phyloP scores from a whole-genome alignment of 2,888 invertebrate species.

The Hypomecis atomaria region DNA sequence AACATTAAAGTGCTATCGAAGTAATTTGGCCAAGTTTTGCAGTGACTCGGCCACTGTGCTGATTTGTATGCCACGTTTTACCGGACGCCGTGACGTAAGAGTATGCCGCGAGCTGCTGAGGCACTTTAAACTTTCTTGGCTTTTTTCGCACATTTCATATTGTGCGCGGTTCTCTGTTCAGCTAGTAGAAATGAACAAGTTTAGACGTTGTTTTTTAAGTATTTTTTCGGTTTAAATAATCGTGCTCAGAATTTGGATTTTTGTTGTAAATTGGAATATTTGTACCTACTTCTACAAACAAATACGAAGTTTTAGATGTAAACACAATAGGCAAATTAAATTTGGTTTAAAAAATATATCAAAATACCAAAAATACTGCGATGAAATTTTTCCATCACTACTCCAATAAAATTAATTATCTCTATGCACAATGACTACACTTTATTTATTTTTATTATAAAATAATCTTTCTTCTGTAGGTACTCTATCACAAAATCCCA shows the following conservation, averaged over 20 bases:
- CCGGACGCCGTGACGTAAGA: constrained; percentile 55
- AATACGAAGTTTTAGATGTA: no score
- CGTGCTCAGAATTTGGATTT: constrained; percentile 8
- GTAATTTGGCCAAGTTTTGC: constrained; percentile 64
- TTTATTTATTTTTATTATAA: no score
- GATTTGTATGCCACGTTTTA: constrained; percentile 67
- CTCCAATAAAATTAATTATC: no score
- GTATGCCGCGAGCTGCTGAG: constrained; percentile 48
- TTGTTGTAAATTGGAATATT: not conserved
- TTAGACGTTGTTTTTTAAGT: constrained; percentile 44
- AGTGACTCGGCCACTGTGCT: constrained; percentile 54
- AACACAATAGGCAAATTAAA: no score
- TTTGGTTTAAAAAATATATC: no score
- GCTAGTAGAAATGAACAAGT: constrained; percentile 48
- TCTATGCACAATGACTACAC: no score
- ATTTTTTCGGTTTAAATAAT: constrained; percentile 4
- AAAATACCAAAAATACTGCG: no score
- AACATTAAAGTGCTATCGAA: constrained; percentile 70
- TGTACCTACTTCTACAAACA: not conserved
- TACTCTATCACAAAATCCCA: constrained; percentile 34
- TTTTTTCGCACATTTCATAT: constrained; percentile 56
- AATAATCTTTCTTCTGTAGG: constrained; percentile 12
- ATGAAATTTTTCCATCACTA: no score
- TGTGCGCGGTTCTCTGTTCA: constrained; percentile 47
- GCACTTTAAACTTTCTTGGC: constrained; percentile 59